phyloP scores from a whole-genome alignment of 2,888 invertebrate genomes.

The Drosophila histrio region DNA sequence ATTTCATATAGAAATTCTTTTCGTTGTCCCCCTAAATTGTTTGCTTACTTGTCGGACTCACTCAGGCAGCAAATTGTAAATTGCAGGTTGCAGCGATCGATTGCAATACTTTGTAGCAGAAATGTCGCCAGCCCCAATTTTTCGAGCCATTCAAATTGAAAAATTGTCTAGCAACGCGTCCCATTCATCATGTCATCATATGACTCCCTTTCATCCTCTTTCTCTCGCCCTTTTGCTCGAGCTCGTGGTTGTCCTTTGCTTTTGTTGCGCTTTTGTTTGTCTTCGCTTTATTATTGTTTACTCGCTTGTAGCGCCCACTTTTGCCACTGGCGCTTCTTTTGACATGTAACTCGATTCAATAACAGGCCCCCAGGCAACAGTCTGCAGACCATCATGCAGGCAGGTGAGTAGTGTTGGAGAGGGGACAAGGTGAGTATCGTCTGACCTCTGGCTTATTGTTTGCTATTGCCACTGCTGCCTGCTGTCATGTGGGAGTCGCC shows the following conservation, averaged over 20 bases:
- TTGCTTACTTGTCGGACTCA: constrained; percentile 31
- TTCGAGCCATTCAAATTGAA: constrained; percentile 72
- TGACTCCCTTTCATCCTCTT: constrained; percentile 7
- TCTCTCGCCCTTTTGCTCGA: background rate
- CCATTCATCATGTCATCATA: constrained; percentile 69
- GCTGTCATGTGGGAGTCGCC: constrained; percentile 39
- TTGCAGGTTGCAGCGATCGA: constrained; percentile 77
- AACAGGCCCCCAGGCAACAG: constrained; percentile 38
- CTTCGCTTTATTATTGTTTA: constrained; percentile 79
- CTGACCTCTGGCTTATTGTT: constrained; percentile 54
- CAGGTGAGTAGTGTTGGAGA: background rate
- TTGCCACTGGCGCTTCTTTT: constrained; percentile 64
- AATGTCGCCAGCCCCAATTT: constrained; percentile 23
- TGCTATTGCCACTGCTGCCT: constrained; percentile 10
- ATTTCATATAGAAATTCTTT: too few species aligned
- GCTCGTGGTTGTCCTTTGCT: constrained; percentile 15
- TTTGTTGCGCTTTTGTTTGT: constrained; percentile 75
- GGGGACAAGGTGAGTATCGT: constrained; percentile 18
- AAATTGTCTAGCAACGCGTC: constrained; percentile 76
- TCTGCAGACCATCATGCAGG: background rate
- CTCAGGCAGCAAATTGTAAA: constrained; percentile 73
- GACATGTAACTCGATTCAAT: constrained; percentile 78
- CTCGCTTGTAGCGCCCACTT: constrained; percentile 67
- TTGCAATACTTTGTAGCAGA: constrained; percentile 40
- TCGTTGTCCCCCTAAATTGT: background rate